Evolutionary conservation across 2,113 vertebrate species (phyloP).

Genomic region (Odocoileus hemionus): DNA sequence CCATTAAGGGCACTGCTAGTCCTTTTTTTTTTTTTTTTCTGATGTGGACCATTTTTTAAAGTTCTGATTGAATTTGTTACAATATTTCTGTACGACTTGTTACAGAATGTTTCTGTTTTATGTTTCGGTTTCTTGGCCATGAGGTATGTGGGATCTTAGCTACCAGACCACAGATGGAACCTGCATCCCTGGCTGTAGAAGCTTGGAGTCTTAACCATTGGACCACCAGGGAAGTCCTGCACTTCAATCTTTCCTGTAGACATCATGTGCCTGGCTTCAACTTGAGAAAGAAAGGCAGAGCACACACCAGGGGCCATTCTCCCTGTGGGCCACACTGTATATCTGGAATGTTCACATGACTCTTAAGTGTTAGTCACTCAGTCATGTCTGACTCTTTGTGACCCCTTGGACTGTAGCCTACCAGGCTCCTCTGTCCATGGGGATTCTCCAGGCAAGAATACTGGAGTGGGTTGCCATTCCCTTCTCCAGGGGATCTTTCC

Average conservation of each 20-base stretch:
- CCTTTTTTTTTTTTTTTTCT: too few relatives aligned
- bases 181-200: not conserved
- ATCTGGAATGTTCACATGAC: not conserved
- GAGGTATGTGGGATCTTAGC: not conserved
- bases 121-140: not conserved
- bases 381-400: not conserved
- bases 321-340: accelerated
- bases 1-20: not conserved
- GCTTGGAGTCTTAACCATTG: not conserved
- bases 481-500: not conserved
- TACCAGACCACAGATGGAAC: not conserved
- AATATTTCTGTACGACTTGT: not conserved
- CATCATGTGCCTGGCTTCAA: not conserved
- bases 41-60: not conserved
- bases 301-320: not conserved
- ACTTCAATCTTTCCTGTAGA: not conserved
- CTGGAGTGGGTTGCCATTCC: not conserved
- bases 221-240: not conserved
- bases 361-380: not conserved
- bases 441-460: not conserved
- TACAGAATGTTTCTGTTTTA: not conserved
- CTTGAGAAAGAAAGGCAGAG: not conserved
- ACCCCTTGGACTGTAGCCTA: not conserved
- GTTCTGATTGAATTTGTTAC: not conserved
- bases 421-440: not conserved